Base-by-base conservation (phyloP, 2,797 vertebrate species). In the Tapera naevia region DNA sequence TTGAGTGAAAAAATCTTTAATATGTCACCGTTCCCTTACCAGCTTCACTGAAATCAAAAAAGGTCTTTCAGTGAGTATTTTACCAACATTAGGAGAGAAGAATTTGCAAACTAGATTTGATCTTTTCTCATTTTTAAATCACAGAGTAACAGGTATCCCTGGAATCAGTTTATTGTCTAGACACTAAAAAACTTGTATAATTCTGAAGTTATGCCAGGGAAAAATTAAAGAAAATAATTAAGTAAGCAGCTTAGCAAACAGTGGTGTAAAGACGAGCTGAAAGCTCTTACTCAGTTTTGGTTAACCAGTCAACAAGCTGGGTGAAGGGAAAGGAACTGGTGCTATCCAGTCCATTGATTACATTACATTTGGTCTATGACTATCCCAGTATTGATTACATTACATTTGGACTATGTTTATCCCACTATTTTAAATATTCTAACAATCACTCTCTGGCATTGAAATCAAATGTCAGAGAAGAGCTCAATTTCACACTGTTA, bases 41-140 rank as follows among this genome's bases (percentile, higher is more conserved):
- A 74, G 4, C 61, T 53, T 69, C 39, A 41, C 11, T 75, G 51
- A 79, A 92, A 46, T 66, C 22, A 58, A 82, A 73, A 37, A 66
- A 5, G 11, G 27, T 43, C 37, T 72, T 86, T 54, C 62, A 67
- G 28, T 69, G 22, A 41, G 5, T 35, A 54, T 64, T 76, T 84
- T 72, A n/a, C 58, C 56, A 54, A 3, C 30, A 41, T 43, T 61
- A 23, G 18, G 32, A 70, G 27, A 90, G 35, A 56, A 12, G 23
- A 58, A 3, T 57, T 92, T 3, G 1, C 22, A 62, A 28, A 45
- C 37, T 39, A 39, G 7, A 8, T 80, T 91, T 2, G 3, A 5
- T 83, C 53, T 75, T 22, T 57, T 80, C 19, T 83, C 27, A 72
- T 66, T 89, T 93, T 80, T 30, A 76, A 65, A 27, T 33, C 79